Percentiles rank a stretch among this genome's conserved stretches.
Evolutionary conservation across 2,113 vertebrate species (phyloP).

Genomic region (Archilochus colubris): DNA sequence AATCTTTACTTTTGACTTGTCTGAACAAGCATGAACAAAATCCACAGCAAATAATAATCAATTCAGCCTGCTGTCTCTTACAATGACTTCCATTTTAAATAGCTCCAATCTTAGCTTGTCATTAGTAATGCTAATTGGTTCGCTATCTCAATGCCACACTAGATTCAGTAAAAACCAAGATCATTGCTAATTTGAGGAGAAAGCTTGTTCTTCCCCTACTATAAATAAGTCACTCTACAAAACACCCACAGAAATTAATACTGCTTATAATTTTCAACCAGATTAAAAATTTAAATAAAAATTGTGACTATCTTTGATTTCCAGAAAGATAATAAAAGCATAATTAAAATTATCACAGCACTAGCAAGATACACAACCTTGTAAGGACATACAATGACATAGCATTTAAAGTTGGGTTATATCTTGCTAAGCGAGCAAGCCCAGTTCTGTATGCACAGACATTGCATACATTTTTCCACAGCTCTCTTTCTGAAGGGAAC

Average conservation of each 20-base stretch:
- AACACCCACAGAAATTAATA: background rate
- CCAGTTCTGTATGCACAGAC: background rate
- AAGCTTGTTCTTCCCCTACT: background rate
- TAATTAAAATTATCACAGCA: background rate
- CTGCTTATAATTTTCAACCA: background rate
- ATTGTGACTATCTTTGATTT: background rate
- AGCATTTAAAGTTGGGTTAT: background rate
- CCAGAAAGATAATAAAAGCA: background rate
- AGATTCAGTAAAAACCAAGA: background rate
- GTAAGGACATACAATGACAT: background rate
- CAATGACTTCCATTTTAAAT: background rate
- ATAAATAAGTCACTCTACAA: background rate
- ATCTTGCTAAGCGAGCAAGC: background rate
- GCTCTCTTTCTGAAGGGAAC: background rate
- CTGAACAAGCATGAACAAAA: constrained; percentile 49
- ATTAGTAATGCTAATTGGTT: constrained; percentile 42
- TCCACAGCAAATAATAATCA: constrained; percentile 16
- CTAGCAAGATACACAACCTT: background rate
- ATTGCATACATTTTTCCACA: background rate
- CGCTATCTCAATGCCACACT: background rate
- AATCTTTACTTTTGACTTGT: constrained; percentile 30
- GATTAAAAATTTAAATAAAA: background rate
- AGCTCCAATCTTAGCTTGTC: background rate
- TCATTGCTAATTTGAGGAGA: background rate
- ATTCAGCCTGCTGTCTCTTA: constrained; percentile 20